These are phyloP conservation scores for Triplophysa dalaica DNA, from an alignment of 2,113 vertebrate genomes.

Conservation along the genomic window DNA sequence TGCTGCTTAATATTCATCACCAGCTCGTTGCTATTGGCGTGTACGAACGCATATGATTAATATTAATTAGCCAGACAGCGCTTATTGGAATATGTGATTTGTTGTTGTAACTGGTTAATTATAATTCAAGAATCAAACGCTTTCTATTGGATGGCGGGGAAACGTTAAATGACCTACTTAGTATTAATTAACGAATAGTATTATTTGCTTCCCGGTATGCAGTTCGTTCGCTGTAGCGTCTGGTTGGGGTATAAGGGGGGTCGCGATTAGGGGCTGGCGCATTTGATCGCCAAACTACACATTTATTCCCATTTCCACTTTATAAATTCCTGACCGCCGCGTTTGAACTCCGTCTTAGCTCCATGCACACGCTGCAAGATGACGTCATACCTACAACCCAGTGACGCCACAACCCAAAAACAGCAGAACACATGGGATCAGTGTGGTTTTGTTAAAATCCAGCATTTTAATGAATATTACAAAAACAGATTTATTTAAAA, in stretches of 20 bases:
- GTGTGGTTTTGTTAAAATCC: slow-evolving; percentile 68
- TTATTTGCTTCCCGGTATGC: background rate
- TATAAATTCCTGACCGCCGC: slow-evolving; percentile 30
- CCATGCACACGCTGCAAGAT: slow-evolving; percentile 70
- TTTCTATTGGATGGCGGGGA: background rate
- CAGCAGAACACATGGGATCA: background rate
- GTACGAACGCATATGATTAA: background rate
- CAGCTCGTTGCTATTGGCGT: background rate
- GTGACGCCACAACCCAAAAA: slow-evolving; percentile 5
- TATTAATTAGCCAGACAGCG: background rate
- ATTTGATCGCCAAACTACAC: background rate
- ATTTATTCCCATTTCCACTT: slow-evolving; percentile 34
- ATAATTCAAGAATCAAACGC: background rate
- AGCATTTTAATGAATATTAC: slow-evolving; percentile 79
- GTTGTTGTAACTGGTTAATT: background rate
- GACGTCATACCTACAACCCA: slow-evolving; percentile 67
- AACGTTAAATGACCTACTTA: background rate
- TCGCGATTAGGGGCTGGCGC: background rate
- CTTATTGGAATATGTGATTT: background rate
- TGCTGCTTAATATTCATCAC: background rate
- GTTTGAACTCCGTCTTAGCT: background rate
- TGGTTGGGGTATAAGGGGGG: background rate
- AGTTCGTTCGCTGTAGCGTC: background rate
- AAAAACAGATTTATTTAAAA: slow-evolving; percentile 72
- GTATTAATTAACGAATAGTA: slow-evolving; percentile 6